Base-by-base conservation (phyloP, 1,140 invertebrate genomes). In the Phymastichus coffea region DNA sequence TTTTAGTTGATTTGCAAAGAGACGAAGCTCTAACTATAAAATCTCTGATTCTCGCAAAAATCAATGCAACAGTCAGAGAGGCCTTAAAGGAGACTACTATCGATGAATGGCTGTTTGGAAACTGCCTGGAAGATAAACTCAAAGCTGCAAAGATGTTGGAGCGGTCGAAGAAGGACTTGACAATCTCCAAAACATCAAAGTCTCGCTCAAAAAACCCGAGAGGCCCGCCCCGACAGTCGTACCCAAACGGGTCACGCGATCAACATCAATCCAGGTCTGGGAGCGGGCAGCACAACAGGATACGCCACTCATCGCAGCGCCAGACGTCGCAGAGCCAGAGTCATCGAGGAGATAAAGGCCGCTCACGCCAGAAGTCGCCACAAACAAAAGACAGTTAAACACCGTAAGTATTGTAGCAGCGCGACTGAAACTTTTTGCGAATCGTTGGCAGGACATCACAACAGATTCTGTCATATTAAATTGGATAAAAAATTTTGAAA, bases 401-500 rank as follows among this genome's bases (percentile, higher is more conserved):
- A 8, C 4, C 22, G 7, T 19, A 23, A 54, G n/a, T 20, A 12
- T 26, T 25, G 22, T 41, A 38, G 60, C 37, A 2, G 57, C 48
- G 6, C 28, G 57, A 35, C 28, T 66, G 23, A 54, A 55, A 47
- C 1, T 35, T 22, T 66, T 61, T 55, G 14, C 23, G 19, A 33
- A 40, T 19, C 15, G 17, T n/a, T 61, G 61, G 64, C 33, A 49
- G 23, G 6, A 47, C 2, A 35, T 66, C 19, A 57, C 57, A 14
- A 38, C 38, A 46, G 51, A 62, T 17, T 23, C 25, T 4, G 22
- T 52, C 7, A 30, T 63, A 17, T n/a, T 63, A 28, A 48, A 63
- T 14, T 52, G 46, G 49, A 38, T 63, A 53, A 49, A 30, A 25
- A 56, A 33, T 14, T 57, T 58, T 23, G 48, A 65, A 52, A 58